These are phyloP conservation scores for Scylla paramamosain DNA, from an alignment of 1,140 invertebrate genomes.

Conservation along the genomic window DNA sequence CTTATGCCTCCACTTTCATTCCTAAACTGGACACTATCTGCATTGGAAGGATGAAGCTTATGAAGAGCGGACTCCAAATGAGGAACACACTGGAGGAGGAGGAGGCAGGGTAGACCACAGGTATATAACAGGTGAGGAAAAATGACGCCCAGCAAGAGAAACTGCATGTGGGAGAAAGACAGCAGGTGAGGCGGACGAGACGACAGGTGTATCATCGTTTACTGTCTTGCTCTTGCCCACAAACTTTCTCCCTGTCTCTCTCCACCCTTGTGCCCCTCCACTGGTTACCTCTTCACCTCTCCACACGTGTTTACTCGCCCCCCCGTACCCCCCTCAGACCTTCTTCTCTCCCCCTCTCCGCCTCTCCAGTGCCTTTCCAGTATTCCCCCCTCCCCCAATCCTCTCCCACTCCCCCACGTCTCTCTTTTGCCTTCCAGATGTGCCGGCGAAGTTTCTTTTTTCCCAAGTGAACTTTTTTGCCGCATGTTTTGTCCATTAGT, in stretches of 20 bases:
- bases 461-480: not conserved
- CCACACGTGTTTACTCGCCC: not conserved
- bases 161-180: not conserved
- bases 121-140: not conserved
- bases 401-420: too few species aligned
- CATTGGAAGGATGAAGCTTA: too few species aligned
- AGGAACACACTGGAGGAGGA: too few species aligned
- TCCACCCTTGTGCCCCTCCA: not conserved
- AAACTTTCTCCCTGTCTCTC: slow-evolving; percentile 6
- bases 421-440: too few species aligned
- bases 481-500: too few species aligned
- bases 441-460: not conserved
- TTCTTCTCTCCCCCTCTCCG: not conserved
- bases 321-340: not conserved
- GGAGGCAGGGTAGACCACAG: too few species aligned
- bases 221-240: not conserved
- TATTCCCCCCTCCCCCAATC: not conserved
- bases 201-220: not conserved
- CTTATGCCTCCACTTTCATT: too few species aligned
- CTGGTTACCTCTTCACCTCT: slow-evolving; percentile 8
- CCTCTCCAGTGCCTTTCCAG: not conserved
- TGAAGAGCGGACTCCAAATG: too few species aligned
- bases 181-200: not conserved
- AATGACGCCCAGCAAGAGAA: not conserved
- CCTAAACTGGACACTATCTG: too few species aligned